These are phyloP conservation scores for Nymphalis io DNA, from an alignment of 1,140 invertebrate species.

Conservation along the genomic window DNA sequence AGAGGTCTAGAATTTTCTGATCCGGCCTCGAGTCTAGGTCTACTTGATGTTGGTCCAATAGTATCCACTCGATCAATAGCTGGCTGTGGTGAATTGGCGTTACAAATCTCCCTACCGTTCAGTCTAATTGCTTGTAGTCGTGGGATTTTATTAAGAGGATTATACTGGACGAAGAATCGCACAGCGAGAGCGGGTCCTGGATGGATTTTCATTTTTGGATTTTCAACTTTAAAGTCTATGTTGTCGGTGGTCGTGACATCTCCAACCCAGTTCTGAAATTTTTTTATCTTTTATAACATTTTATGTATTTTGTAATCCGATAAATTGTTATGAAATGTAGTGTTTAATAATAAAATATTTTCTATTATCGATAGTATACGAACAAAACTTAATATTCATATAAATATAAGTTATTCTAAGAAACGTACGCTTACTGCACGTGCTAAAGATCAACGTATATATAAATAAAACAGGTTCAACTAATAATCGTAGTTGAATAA, in stretches of 20 bases:
- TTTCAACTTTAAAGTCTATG: slow-evolving; percentile 73
- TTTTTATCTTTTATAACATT: too few relatives aligned
- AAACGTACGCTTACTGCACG: too few relatives aligned
- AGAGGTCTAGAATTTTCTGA: slow-evolving; percentile 15
- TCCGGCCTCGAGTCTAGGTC: slow-evolving; percentile 27
- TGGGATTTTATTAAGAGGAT: slow-evolving; percentile 58
- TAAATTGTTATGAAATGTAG: too few relatives aligned
- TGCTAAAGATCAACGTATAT: too few relatives aligned
- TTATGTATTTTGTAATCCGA: too few relatives aligned
- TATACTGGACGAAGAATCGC: slow-evolving; percentile 72
- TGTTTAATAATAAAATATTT: too few relatives aligned
- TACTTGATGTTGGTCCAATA: slow-evolving; percentile 25
- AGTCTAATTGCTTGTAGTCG: slow-evolving; percentile 61
- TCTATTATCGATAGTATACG: too few relatives aligned
- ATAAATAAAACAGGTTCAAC: too few relatives aligned
- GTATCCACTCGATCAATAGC: slow-evolving; percentile 43
- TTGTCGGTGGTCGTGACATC: slow-evolving; percentile 72
- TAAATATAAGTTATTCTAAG: too few relatives aligned
- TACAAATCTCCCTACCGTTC: slow-evolving; percentile 73
- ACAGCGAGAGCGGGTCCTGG: slow-evolving; percentile 68
- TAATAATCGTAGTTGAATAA: too few relatives aligned
- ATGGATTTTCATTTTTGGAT: slow-evolving; percentile 71
- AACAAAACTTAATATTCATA: too few relatives aligned
- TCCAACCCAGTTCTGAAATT: slow-evolving; percentile 72
- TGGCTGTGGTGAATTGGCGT: slow-evolving; percentile 58